Evolutionary conservation across 1,140 invertebrate species (phyloP), one percentile per base, ranked within the genome.

Genomic region (Drosophila ambigua): DNA sequence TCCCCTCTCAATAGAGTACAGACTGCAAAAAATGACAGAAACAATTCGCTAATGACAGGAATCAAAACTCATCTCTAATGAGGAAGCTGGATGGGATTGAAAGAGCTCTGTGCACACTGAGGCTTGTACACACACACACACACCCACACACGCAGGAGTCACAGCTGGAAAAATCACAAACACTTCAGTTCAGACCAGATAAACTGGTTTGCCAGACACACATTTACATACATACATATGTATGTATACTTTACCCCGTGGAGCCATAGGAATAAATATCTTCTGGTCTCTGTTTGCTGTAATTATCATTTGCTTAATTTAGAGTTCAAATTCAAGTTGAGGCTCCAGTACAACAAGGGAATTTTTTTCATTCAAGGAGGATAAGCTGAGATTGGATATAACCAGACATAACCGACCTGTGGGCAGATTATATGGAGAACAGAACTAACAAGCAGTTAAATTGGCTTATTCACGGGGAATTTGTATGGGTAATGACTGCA

Each of bases 41-140:
- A 63, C 69, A 41, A 49, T 58, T 46, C 41, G 57, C 61, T 54
- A 63, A 62, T 52, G 55, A 31, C 49, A 63, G 73, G 74, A 85
- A 84, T 80, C 77, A 77, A 80, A 85, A 57, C 57, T 44, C 55
- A 51, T 39, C 61, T 84, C 67, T 77, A 85, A 85, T 77, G 62
- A 87, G 81, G 81, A 84, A 77, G 68, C 64, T 43, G 41, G 35
- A 31, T 20, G 48, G 45, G 43, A 59, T 59, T 58, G 51, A 31
- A 57, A 57, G 44, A 72, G 54, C 44, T 23, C 13, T 35, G 13
- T 5, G n/a, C 23, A 28, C 43, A 45, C 52, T 49, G 35, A 50
- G 41, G 51, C 41, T 24, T 26, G n/a, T 5, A 15, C 7, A 46
- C 11, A 8, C n/a, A 15, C 7, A 46, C 6, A 8, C 11, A 15